These are phyloP conservation scores for Empidonax alnorum DNA, from an alignment of 2,113 vertebrate species.

Conservation along the genomic window DNA sequence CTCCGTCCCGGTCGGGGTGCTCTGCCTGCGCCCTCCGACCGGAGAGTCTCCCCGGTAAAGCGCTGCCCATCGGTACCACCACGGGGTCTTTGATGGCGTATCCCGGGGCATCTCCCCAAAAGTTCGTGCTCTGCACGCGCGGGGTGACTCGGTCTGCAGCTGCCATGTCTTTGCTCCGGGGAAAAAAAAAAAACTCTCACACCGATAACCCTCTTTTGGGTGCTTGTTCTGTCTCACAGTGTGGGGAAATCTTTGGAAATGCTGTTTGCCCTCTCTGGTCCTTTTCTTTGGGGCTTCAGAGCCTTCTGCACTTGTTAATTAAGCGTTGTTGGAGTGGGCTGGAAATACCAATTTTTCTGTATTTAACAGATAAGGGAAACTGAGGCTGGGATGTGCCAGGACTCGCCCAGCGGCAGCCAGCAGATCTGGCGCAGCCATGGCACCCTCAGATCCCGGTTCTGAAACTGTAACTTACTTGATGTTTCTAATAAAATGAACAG, in stretches of 20 bases:
- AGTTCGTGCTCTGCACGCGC: accelerated
- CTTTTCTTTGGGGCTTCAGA: neutral
- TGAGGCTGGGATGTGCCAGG: neutral
- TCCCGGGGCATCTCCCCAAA: neutral
- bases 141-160: neutral
- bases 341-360: neutral
- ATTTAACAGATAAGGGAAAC: neutral
- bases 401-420: neutral
- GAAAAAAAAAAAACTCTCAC: neutral
- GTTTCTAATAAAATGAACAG: slow-evolving; percentile 46
- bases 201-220: neutral
- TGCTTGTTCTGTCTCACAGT: accelerated
- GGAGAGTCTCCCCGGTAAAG: neutral
- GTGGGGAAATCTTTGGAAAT: neutral
- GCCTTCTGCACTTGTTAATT: neutral
- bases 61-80: accelerated
- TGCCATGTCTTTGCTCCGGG: neutral
- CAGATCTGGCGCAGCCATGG: neutral
- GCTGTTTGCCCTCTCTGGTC: neutral
- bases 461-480: slow-evolving; percentile 16
- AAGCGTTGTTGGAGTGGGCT: neutral
- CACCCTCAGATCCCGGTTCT: neutral
- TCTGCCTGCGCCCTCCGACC: neutral
- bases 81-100: neutral
- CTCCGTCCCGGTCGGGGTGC: neutral